Conservation (phyloP, 2,797 vertebrate species). For the Notoglanidium macrostoma region DNA sequence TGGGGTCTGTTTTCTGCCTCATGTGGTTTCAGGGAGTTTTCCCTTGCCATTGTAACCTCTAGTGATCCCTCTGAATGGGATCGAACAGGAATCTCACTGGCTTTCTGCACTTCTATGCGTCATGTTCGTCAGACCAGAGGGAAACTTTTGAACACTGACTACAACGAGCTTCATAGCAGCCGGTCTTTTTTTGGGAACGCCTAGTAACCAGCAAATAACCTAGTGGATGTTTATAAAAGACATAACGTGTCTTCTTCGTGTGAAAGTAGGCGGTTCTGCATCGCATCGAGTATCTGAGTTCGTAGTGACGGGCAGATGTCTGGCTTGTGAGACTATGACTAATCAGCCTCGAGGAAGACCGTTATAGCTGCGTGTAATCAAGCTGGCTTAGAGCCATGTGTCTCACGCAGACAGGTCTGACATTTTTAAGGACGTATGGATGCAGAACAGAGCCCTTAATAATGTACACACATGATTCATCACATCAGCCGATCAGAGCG, state of each 20-base stretch:
- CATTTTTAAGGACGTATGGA: background rate
- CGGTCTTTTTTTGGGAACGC: background rate
- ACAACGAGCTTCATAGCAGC: background rate
- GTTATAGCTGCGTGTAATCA: constrained; percentile 22
- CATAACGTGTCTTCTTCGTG: background rate
- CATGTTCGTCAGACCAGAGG: background rate
- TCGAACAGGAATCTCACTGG: background rate
- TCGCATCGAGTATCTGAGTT: background rate
- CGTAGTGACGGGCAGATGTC: constrained; percentile 15
- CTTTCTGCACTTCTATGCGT: background rate
- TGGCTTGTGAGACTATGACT: constrained; percentile 24
- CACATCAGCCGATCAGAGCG: background rate
- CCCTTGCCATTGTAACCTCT: background rate
- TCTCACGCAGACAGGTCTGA: constrained; percentile 10
- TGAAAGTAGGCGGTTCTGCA: background rate
- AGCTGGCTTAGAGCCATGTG: constrained; percentile 15
- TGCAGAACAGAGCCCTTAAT: background rate
- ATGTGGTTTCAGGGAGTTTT: background rate
- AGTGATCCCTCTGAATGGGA: background rate
- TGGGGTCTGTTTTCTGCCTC: background rate
- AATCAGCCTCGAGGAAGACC: constrained; percentile 20
- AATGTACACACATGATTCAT: background rate
- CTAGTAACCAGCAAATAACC: background rate
- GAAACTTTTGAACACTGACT: background rate
- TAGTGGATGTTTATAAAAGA: background rate